Evolutionary conservation across 2,113 vertebrate species (phyloP).

Genomic region (Numenius arquata): DNA sequence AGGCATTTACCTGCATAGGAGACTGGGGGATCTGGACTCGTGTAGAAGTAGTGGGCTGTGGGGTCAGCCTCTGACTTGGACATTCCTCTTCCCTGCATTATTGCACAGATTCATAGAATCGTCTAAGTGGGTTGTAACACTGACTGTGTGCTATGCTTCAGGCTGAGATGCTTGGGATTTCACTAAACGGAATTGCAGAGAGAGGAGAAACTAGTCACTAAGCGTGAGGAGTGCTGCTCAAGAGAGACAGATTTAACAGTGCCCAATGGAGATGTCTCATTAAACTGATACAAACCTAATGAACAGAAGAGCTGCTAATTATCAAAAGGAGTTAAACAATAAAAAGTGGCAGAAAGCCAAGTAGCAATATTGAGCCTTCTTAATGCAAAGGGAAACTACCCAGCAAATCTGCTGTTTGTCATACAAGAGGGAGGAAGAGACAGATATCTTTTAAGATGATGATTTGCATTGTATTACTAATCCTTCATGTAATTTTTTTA

Average conservation of each 20-base stretch:
- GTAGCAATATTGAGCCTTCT: not conserved
- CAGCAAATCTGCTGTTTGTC: not conserved
- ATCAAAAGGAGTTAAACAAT: conserved; percentile 1
- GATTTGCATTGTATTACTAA: not conserved
- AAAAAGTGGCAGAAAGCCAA: conserved; percentile 11
- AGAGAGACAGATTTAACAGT: not conserved
- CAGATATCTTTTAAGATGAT: not conserved
- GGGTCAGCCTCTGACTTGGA: not conserved
- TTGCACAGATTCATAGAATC: not conserved
- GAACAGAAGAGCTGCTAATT: conserved; percentile 14
- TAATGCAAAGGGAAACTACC: not conserved
- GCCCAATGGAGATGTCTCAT: not conserved
- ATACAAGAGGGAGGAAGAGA: not conserved
- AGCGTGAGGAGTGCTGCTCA: not conserved
- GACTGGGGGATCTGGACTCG: rapidly evolving
- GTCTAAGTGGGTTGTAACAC: not conserved
- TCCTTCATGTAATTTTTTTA: not conserved
- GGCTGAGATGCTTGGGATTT: not conserved
- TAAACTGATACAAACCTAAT: not conserved
- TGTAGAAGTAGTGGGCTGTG: not conserved
- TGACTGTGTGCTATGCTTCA: not conserved
- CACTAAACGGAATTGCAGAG: not conserved
- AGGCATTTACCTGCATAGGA: not conserved
- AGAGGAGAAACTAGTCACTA: not conserved
- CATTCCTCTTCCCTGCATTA: not conserved